A percentile compares a stretch with the other conserved stretches of the same genome.
These are phyloP conservation scores for Cyclargus thomasi DNA, from an alignment of 1,140 invertebrate species.

Conservation along the genomic window DNA sequence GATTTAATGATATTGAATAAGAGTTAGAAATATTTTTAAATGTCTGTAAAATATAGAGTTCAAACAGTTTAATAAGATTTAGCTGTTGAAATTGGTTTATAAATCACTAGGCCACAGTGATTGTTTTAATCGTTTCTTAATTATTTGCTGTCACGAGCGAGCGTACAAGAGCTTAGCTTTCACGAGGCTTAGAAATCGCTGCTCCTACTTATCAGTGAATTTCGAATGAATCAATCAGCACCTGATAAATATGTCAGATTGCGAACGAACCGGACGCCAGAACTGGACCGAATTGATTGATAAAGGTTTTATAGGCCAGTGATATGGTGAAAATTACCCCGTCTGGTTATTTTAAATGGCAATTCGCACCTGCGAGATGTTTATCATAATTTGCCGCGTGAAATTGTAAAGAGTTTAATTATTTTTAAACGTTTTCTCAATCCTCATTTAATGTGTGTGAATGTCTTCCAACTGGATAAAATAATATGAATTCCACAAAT, in stretches of 20 bases:
- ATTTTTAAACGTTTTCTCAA: constrained; percentile 1
- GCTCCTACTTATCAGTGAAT: constrained; percentile 26
- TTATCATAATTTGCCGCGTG: constrained; percentile 1
- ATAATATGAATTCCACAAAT: too few species aligned
- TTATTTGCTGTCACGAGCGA: background rate
- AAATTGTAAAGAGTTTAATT: background rate
- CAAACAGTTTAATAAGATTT: too few species aligned
- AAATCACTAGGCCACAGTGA: background rate
- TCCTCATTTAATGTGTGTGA: too few species aligned
- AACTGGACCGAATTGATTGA: constrained; percentile 35
- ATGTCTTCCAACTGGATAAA: too few species aligned
- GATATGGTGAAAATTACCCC: constrained; percentile 23
- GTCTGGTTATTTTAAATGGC: constrained; percentile 19
- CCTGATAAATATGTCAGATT: constrained; percentile 36
- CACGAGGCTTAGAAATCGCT: constrained; percentile 10
- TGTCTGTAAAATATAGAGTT: background rate
- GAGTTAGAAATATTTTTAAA: too few species aligned
- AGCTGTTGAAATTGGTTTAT: background rate
- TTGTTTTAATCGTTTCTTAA: constrained; percentile 1
- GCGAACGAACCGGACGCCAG: constrained; percentile 32
- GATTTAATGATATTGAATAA: too few species aligned
- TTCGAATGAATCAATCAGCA: constrained; percentile 36
- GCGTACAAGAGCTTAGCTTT: constrained; percentile 5
- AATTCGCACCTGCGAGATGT: constrained; percentile 1
- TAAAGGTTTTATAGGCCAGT: constrained; percentile 30